Conservation (phyloP, 2,888 invertebrate genomes). For the Microdon myrmicae region DNA sequence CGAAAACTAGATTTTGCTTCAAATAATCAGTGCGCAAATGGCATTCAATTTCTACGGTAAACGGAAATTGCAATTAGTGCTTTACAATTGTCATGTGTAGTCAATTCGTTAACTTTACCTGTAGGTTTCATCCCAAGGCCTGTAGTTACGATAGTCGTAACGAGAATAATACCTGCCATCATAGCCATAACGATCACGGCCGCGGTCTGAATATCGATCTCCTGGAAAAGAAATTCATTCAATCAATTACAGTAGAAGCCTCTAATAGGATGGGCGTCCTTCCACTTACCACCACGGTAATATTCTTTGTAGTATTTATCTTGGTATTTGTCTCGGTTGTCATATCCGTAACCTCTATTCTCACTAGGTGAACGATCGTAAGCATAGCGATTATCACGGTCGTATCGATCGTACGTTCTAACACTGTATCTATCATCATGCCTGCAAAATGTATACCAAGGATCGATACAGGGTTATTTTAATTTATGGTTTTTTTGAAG, state of each 20-base stretch:
- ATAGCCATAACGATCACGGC: constrained; percentile 59
- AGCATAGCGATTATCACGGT: constrained; percentile 47
- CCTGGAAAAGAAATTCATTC: constrained; percentile 18
- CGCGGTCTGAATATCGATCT: constrained; percentile 64
- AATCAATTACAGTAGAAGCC: background rate
- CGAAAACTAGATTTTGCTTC: no score
- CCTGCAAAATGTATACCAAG: constrained; percentile 42
- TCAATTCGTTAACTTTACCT: no score
- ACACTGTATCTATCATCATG: constrained; percentile 59
- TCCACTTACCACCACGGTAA: constrained; percentile 52
- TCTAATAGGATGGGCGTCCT: constrained; percentile 1
- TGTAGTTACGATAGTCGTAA: constrained; percentile 66
- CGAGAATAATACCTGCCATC: constrained; percentile 63
- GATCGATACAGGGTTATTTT: background rate
- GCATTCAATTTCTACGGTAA: no score
- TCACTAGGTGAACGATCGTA: constrained; percentile 55
- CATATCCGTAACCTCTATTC: constrained; percentile 62
- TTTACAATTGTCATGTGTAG: no score
- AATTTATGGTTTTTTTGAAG: constrained; percentile 2
- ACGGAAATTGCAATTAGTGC: no score
- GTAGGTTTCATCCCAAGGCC: constrained; percentile 66
- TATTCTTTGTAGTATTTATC: constrained; percentile 58
- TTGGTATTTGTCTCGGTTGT: constrained; percentile 60
- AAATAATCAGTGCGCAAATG: no score
- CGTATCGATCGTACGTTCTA: constrained; percentile 59